Percentiles rank a stretch among this genome's conserved stretches.
Evolutionary conservation across 2,113 vertebrate genomes (phyloP).

Genomic region (Ornithorhynchus anatinus): DNA sequence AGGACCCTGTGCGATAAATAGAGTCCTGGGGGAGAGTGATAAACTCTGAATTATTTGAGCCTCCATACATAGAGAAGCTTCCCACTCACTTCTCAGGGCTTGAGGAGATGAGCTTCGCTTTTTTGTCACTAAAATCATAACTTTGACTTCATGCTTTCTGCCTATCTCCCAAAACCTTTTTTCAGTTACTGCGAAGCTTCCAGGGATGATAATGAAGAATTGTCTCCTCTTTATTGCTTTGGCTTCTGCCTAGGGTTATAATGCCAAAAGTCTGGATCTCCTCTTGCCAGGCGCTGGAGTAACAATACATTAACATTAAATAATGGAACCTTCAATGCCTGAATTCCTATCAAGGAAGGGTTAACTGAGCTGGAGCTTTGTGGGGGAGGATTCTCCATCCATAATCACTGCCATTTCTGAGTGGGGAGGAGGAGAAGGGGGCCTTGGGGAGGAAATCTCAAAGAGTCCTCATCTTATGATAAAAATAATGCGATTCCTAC

Average conservation of each 20-base stretch:
- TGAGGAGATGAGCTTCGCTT: too few species aligned
- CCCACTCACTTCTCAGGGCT: too few species aligned
- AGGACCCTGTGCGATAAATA: too few species aligned
- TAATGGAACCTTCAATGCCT: slow-evolving; percentile 37
- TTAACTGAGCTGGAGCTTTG: slow-evolving; percentile 38
- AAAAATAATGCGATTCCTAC: slow-evolving; percentile 62
- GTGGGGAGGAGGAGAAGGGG: slow-evolving; percentile 28
- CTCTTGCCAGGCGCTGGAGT: slow-evolving; percentile 39
- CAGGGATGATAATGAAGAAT: slow-evolving; percentile 62
- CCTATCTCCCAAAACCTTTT: too few species aligned
- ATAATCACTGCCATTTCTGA: slow-evolving; percentile 48
- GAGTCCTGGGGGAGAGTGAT: too few species aligned
- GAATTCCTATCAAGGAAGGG: slow-evolving; percentile 28
- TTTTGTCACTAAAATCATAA: too few species aligned
- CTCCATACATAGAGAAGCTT: too few species aligned
- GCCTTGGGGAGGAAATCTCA: slow-evolving; percentile 32
- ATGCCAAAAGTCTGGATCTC: slow-evolving; percentile 46
- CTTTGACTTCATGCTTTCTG: too few species aligned
- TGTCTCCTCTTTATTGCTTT: slow-evolving; percentile 57
- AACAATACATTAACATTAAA: slow-evolving; percentile 45
- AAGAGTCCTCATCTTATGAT: slow-evolving; percentile 55
- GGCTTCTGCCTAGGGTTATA: not conserved
- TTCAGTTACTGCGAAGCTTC: slow-evolving; percentile 42
- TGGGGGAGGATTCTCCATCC: slow-evolving; percentile 11
- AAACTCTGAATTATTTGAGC: too few species aligned